Evolutionary conservation across 2,888 invertebrate genomes (phyloP).

Genomic region (Drosophila formosana): DNA sequence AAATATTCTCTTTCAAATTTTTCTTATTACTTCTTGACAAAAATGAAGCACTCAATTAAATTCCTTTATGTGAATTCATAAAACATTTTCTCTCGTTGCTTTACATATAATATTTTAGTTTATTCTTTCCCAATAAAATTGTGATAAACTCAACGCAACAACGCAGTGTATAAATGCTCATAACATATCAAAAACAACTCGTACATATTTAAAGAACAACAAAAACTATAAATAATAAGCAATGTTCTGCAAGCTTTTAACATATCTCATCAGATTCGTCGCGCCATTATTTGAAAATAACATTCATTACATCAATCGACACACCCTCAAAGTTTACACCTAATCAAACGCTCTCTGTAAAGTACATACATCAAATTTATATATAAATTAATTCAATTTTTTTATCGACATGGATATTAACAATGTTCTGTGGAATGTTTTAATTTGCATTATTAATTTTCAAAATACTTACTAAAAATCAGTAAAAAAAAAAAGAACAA

Average conservation of each 20-base stretch:
- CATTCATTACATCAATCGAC: conserved; percentile 37
- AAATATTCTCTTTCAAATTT: background rate
- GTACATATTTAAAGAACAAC: background rate
- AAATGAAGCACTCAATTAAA: background rate
- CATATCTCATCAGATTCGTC: conserved; percentile 6
- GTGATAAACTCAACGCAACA: conserved; percentile 15
- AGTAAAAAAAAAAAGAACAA: background rate
- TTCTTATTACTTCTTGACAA: background rate
- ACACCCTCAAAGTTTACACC: conserved; percentile 3
- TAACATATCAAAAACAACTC: conserved; percentile 2
- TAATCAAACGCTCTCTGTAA: conserved; percentile 35
- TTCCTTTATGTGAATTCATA: background rate
- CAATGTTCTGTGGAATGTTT: conserved; percentile 68
- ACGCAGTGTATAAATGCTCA: conserved; percentile 11
- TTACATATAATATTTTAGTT: background rate
- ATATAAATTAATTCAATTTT: background rate
- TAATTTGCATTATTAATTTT: conserved; percentile 71
- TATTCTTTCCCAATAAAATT: background rate
- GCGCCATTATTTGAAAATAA: conserved; percentile 32
- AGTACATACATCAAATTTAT: conserved; percentile 44
- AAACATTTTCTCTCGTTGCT: background rate
- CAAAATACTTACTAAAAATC: conserved; percentile 61
- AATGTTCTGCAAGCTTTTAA: conserved; percentile 28
- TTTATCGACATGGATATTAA: conserved; percentile 49
- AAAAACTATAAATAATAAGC: conserved; percentile 13